Conservation (phyloP, 64 coral and sea anemone genomes). For the Actinia tenebrosa region DNA sequence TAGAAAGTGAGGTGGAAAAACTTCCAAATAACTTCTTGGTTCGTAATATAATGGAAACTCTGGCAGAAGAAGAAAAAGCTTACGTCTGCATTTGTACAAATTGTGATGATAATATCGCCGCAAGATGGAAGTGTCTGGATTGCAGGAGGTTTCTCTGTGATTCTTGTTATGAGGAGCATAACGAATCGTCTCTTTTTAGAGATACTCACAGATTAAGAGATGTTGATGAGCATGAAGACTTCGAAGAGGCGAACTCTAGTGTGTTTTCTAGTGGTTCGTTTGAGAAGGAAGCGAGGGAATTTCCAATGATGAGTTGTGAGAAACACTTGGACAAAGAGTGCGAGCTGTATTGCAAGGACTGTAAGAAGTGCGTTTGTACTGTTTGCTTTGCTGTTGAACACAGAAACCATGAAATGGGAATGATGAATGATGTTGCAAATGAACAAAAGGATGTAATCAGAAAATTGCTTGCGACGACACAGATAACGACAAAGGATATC, state of each 20-base stretch:
- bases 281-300: neutral
- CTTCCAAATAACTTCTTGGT: slow-evolving; percentile 58
- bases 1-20: slow-evolving; percentile 20
- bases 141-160: slow-evolving; percentile 49
- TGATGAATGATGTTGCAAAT: neutral
- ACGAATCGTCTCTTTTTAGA: neutral
- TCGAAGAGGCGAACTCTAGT: neutral
- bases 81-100: slow-evolving; percentile 36
- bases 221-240: neutral
- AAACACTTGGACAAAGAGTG: slow-evolving; percentile 11
- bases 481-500: neutral
- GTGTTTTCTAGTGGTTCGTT: neutral
- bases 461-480: neutral
- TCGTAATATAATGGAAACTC: slow-evolving; percentile 37
- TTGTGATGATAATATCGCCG: slow-evolving; percentile 29
- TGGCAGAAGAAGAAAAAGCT: slow-evolving; percentile 25
- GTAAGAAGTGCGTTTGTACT: slow-evolving; percentile 7
- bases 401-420: neutral
- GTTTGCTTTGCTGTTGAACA: slow-evolving; percentile 21
- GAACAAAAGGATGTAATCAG: neutral
- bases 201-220: neutral
- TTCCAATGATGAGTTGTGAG: neutral
- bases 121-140: slow-evolving; percentile 45
- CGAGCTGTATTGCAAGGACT: slow-evolving; percentile 13
- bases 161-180: slow-evolving; percentile 33